A percentile compares a stretch with the other conserved stretches of the same genome.
Conservation (phyloP, 2,113 vertebrate species). For the Pimephales promelas region DNA sequence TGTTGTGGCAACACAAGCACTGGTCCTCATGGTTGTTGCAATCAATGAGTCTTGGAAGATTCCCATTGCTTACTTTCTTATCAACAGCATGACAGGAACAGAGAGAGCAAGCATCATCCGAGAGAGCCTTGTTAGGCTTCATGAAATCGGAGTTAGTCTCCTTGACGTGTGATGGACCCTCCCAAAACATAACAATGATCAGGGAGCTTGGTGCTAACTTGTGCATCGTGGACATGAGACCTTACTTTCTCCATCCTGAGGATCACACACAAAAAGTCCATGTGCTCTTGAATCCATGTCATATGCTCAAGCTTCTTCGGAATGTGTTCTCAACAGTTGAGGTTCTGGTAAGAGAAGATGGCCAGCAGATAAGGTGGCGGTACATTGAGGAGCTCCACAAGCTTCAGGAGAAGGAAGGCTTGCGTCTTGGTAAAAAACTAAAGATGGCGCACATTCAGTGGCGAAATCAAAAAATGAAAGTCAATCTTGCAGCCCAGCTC, state of each 20-base stretch:
- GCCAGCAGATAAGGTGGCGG: no score
- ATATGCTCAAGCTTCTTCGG: no score
- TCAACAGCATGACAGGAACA: background rate
- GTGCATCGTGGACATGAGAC: background rate
- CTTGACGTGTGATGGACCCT: background rate
- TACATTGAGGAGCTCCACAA: no score
- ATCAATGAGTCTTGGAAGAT: background rate
- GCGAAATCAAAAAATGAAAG: no score
- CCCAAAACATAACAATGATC: background rate
- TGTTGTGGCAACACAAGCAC: background rate
- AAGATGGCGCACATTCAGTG: no score
- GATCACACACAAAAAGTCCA: background rate
- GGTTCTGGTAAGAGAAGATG: background rate
- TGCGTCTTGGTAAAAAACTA: no score
- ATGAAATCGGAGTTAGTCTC: background rate
- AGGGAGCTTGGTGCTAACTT: constrained; percentile 3
- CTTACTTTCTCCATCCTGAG: background rate
- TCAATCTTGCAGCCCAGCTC: no score
- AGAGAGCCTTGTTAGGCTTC: no score
- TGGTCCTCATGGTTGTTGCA: background rate
- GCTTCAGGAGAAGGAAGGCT: no score
- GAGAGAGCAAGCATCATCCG: no score
- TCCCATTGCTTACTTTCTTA: background rate
- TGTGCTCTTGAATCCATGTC: background rate
- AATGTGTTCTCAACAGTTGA: background rate